These are phyloP conservation scores for Lophotriccus pileatus DNA, from an alignment of 2,797 vertebrate genomes.

Conservation along the genomic window DNA sequence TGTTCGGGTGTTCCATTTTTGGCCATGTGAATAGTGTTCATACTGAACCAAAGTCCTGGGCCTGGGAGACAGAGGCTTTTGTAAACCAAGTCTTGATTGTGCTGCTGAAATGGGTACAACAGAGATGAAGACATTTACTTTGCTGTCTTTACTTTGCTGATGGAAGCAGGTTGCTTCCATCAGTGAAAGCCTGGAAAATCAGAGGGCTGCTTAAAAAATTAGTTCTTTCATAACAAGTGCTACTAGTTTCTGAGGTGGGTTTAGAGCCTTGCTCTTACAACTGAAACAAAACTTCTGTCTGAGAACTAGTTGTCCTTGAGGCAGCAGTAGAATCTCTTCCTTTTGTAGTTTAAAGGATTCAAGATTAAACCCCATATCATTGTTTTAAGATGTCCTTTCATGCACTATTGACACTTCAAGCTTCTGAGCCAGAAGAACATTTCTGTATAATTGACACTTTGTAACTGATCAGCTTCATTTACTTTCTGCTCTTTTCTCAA, in stretches of 20 bases:
- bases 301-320: background rate
- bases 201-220: background rate
- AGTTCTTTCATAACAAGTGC: background rate
- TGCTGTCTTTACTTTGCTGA: too few relatives aligned
- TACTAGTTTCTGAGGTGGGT: background rate
- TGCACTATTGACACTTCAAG: background rate
- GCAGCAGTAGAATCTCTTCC: background rate
- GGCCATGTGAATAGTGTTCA: background rate
- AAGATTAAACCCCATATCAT: background rate
- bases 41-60: background rate
- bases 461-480: constrained; percentile 24
- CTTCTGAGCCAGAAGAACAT: background rate
- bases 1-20: background rate
- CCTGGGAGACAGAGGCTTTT: background rate
- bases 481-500: background rate
- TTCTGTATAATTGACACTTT: constrained; percentile 9
- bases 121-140: background rate
- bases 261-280: background rate
- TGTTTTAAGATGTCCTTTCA: background rate
- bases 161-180: background rate
- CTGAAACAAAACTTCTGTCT: background rate
- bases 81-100: background rate
- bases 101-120: background rate
- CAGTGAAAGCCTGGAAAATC: background rate
- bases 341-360: background rate